Percentiles rank a stretch among this genome's conserved stretches.
Conservation (phyloP, 1,140 invertebrate genomes). For the Zaprionus tsacasi region DNA sequence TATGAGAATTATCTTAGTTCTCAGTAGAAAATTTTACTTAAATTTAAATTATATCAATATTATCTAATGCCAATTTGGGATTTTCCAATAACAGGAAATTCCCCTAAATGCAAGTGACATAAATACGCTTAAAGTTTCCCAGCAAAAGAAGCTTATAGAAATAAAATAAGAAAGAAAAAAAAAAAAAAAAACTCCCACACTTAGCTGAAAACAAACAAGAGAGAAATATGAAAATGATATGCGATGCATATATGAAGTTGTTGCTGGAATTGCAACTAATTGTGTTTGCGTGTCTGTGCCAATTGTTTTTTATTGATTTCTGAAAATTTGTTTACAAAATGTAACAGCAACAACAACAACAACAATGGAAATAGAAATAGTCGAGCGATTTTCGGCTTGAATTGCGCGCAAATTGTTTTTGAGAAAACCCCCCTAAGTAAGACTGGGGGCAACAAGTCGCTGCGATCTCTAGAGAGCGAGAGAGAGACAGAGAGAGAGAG, state of each 20-base stretch:
- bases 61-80: not conserved
- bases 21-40: too few species aligned
- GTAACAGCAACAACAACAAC: conserved; percentile 42
- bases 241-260: conserved; percentile 32
- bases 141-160: conserved; percentile 2
- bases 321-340: conserved; percentile 72
- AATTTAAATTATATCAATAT: not conserved
- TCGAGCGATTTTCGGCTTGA: conserved; percentile 66
- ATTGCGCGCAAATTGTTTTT: conserved; percentile 45
- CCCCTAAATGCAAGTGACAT: conserved; percentile 17
- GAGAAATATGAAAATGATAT: conserved; percentile 41
- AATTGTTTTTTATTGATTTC: conserved; percentile 73
- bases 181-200: conserved; percentile 45
- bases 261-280: conserved; percentile 61
- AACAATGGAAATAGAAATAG: conserved; percentile 37
- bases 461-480: conserved; percentile 31
- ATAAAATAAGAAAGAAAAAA: conserved; percentile 7
- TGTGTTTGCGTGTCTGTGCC: conserved; percentile 76
- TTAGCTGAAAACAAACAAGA: conserved; percentile 44
- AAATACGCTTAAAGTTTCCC: conserved; percentile 17
- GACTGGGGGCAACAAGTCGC: conserved; percentile 24
- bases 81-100: not conserved
- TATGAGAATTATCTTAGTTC: too few species aligned
- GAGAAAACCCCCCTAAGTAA: conserved; percentile 2
- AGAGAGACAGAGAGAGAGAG: not conserved